Conservation (phyloP, 1,140 invertebrate genomes). For the Drosophila trapezifrons region DNA sequence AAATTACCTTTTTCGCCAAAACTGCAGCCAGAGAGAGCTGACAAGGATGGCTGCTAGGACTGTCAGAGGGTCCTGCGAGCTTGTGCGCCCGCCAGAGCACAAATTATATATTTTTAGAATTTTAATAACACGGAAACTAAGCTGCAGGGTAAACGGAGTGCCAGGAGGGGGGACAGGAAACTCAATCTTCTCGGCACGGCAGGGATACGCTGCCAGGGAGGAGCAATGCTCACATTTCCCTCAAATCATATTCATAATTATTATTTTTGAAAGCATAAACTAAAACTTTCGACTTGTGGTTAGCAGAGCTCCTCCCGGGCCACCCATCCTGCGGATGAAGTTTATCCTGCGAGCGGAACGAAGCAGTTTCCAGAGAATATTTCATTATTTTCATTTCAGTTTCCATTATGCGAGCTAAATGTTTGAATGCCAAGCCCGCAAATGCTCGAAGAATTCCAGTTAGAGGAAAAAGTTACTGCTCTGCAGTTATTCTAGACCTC, state of each 20-base stretch:
- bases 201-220: not conserved
- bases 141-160: constrained; percentile 23
- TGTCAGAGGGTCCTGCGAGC: constrained; percentile 2
- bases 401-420: constrained; percentile 40
- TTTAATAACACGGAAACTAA: constrained; percentile 69
- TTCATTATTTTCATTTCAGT: constrained; percentile 13
- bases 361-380: constrained; percentile 36
- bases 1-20: constrained; percentile 72
- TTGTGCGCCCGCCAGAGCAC: constrained; percentile 19
- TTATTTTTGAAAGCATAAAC: constrained; percentile 70
- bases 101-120: constrained; percentile 77
- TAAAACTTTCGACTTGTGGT: constrained; percentile 53
- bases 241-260: constrained; percentile 77
- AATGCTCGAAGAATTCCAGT: constrained; percentile 4
- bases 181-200: constrained; percentile 16
- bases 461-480: not conserved
- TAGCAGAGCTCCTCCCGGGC: constrained; percentile 2
- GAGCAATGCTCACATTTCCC: constrained; percentile 30
- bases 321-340: constrained; percentile 17
- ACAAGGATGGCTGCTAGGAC: constrained; percentile 30
- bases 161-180: not conserved
- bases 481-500: not conserved
- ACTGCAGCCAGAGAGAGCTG: constrained; percentile 44
- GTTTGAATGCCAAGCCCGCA: constrained; percentile 11
- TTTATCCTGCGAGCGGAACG: constrained; percentile 43